Conservation (phyloP, 2,797 vertebrate species). For the Enteromius anoplus region DNA sequence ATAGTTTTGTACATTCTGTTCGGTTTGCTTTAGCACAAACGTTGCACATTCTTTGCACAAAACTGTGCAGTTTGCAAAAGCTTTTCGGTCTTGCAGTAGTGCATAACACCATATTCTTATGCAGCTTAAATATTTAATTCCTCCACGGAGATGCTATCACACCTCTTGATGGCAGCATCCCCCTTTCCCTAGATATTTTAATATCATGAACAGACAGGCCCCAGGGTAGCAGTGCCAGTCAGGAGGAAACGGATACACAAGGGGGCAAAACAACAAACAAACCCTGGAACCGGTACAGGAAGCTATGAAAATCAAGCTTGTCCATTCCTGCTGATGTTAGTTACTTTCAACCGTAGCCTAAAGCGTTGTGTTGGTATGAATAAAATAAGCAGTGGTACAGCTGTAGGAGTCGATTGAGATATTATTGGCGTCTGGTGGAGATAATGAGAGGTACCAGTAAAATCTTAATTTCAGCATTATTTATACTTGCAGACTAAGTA, state of each 20-base stretch:
- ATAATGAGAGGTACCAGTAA: conserved; percentile 22
- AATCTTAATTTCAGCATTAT: conserved; percentile 42
- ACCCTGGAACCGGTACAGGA: conserved; percentile 45
- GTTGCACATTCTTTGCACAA: conserved; percentile 2
- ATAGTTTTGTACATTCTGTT: background rate
- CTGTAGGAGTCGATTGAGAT: conserved; percentile 16
- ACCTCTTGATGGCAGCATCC: conserved; percentile 63
- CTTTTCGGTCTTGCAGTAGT: background rate
- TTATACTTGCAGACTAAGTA: background rate
- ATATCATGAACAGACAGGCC: conserved; percentile 42
- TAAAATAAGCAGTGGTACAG: conserved; percentile 25
- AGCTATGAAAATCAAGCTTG: conserved; percentile 43
- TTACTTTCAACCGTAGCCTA: conserved; percentile 47
- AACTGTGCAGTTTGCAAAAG: conserved; percentile 37
- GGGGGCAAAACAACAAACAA: conserved; percentile 53
- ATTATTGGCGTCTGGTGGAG: conserved; percentile 10
- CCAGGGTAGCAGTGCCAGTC: conserved; percentile 29
- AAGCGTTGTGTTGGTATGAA: conserved; percentile 36
- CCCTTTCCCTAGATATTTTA: conserved; percentile 55
- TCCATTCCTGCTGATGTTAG: conserved; percentile 51
- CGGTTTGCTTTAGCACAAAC: background rate
- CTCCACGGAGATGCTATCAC: conserved; percentile 43
- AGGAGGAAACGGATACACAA: conserved; percentile 56
- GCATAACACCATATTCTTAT: conserved; percentile 12
- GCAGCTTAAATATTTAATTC: conserved; percentile 55